Conservation (phyloP, 2,113 vertebrate species). For the Casuarius casuarius region DNA sequence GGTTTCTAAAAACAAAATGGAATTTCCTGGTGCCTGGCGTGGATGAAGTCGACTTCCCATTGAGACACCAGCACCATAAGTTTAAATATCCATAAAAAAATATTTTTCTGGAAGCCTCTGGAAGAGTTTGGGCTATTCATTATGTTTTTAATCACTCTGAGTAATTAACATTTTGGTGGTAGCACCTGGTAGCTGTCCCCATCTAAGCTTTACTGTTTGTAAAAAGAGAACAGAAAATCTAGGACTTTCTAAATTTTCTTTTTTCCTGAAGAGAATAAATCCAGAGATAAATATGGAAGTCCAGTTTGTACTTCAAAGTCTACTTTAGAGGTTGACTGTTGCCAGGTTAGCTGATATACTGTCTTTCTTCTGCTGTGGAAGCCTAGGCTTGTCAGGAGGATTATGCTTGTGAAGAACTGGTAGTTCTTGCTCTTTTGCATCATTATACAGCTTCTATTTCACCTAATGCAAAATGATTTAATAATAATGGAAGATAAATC, state of each 20-base stretch:
- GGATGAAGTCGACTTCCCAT: not conserved
- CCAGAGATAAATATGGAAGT: not conserved
- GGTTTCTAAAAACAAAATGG: not conserved
- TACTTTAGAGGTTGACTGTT: not conserved
- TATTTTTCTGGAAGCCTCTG: not conserved
- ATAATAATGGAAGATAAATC: not conserved
- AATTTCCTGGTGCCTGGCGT: not conserved
- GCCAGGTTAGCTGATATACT: accelerated
- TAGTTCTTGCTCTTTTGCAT: not conserved
- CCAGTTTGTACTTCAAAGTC: not conserved
- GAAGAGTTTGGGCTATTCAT: not conserved
- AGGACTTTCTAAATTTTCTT: not conserved
- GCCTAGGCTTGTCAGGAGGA: not conserved
- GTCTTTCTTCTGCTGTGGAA: not conserved
- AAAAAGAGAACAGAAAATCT: not conserved
- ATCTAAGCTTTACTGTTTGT: not conserved
- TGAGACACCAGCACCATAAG: not conserved
- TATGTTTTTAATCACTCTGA: not conserved
- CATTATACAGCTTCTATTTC: not conserved
- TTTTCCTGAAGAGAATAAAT: not conserved
- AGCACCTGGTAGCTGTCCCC: not conserved
- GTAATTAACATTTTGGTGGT: not conserved
- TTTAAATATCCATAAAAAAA: not conserved
- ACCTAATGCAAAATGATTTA: not conserved
- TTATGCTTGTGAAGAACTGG: not conserved